Evolutionary conservation across 2,113 vertebrate species (phyloP), one percentile per base, ranked within the genome.

Genomic region (Tretioscincus oriximinensis): DNA sequence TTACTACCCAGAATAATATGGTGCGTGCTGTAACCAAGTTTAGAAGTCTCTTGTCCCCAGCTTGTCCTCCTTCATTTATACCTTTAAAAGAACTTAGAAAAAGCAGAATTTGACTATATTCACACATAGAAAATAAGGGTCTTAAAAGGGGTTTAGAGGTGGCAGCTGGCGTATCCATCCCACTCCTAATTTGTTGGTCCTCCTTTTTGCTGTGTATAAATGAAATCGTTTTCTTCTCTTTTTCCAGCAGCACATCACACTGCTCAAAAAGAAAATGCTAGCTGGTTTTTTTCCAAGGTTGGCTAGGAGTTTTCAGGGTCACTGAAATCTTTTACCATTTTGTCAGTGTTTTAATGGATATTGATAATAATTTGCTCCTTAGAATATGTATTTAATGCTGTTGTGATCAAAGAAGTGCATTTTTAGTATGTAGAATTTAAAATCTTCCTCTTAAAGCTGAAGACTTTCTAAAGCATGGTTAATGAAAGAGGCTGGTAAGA

Each of bases 401-500:
- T 2, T 28, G 1, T 20, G 35, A 31, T 70, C 11, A 45, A 79
- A 54, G 77, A 45, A n/a, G 60, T 9, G 9, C 7, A 6, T 51
- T n/a, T 68, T 9, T 31, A 58, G 35, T 35, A 16, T 1, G 28
- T 14, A 8, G 3, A 12, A 7, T 28, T n/a, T 29, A 2, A 20
- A 11, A 21, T 45, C 12, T 77, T 21, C 69, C 71, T 76, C 21
- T 85, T 69, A 86, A 78, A 85, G 83, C 20, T 28, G 49, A 58
- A 58, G 54, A 58, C 76, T 24, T 82, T 58, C 5, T 67, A 68
- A 70, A 58, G 54, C 54, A 5, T 5, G 87, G 71, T 85, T 88
- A 63, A 88, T 87, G 74, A 78, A 83, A 69, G 51, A 1, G 68
- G 26, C 84, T 79, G 83, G 86, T 22, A 22, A 87, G 89, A 90